These are phyloP conservation scores for Pristionchus mayeri DNA, from an alignment of 2,888 invertebrate genomes.

Conservation along the genomic window DNA sequence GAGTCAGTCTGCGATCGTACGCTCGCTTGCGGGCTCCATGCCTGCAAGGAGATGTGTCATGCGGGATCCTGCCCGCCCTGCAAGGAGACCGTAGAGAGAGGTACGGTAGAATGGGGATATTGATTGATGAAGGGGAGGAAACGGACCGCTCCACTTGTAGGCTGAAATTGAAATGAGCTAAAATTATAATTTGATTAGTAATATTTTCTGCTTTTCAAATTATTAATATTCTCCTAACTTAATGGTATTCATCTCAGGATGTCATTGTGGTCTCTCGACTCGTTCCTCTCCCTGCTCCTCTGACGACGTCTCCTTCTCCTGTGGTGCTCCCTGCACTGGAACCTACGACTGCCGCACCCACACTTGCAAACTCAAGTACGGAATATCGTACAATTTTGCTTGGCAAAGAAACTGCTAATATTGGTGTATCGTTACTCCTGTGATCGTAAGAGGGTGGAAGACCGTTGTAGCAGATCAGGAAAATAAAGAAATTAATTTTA, in stretches of 20 bases:
- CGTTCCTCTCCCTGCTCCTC: slow-evolving; percentile 38
- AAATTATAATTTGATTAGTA: not conserved
- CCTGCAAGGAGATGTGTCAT: slow-evolving; percentile 86
- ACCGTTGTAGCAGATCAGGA: too few relatives aligned
- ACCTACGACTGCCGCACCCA: slow-evolving; percentile 80
- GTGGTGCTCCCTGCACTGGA: slow-evolving; percentile 66
- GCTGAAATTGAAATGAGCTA: not conserved
- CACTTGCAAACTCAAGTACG: slow-evolving; percentile 80
- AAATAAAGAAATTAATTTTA: not conserved
- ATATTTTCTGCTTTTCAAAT: not conserved
- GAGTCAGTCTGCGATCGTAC: slow-evolving; percentile 84
- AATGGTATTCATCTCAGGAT: slow-evolving; percentile 80
- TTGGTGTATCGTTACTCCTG: too few relatives aligned
- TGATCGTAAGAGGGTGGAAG: not conserved
- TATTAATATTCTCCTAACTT: not conserved
- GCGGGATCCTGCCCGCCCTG: slow-evolving; percentile 86
- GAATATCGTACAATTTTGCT: not conserved
- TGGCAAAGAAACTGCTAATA: not conserved
- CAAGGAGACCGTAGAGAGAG: slow-evolving; percentile 82
- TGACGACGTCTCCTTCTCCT: slow-evolving; percentile 78
- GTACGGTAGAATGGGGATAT: slow-evolving; percentile 76
- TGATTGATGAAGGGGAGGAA: not conserved
- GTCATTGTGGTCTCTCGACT: slow-evolving; percentile 83
- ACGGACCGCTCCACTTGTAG: too few relatives aligned
- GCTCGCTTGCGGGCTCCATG: slow-evolving; percentile 86